These are phyloP conservation scores for Sisor rabdophorus DNA, from an alignment of 2,113 vertebrate genomes.

Conservation along the genomic window DNA sequence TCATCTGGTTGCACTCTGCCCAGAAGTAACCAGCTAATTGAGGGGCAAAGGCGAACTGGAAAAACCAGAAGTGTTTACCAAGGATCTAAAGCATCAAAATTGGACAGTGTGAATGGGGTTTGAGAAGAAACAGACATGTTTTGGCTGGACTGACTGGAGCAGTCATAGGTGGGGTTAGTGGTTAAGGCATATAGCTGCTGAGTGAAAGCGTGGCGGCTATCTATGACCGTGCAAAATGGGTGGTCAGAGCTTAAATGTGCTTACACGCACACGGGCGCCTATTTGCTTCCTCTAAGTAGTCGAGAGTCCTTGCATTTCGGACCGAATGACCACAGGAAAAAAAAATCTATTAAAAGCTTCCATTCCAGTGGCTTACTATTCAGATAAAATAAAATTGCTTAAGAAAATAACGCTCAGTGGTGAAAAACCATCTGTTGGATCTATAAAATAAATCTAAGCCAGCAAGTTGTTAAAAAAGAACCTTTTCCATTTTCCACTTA, in stretches of 20 bases:
- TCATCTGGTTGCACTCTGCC: constrained; percentile 31
- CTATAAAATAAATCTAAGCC: constrained; percentile 4
- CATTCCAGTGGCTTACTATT: neutral
- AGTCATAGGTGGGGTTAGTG: constrained; percentile 14
- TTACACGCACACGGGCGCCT: constrained; percentile 12
- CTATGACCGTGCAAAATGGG: constrained; percentile 14
- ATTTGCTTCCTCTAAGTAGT: constrained; percentile 10
- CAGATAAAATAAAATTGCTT: constrained; percentile 19
- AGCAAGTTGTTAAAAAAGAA: constrained; percentile 7
- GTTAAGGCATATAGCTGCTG: constrained; percentile 16
- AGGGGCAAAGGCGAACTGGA: constrained; percentile 30
- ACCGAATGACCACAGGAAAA: constrained; percentile 33
- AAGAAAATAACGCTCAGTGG: constrained; percentile 15
- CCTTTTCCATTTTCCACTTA: neutral
- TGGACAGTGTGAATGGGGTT: constrained; percentile 15
- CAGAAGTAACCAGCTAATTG: constrained; percentile 24
- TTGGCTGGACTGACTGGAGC: constrained; percentile 14
- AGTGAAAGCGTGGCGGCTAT: constrained; percentile 19
- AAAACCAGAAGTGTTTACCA: constrained; percentile 44
- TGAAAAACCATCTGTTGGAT: neutral
- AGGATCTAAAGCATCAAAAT: constrained; percentile 33
- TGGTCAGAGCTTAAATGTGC: constrained; percentile 34
- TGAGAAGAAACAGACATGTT: constrained; percentile 8
- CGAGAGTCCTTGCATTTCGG: constrained; percentile 7
- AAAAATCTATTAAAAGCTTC: constrained; percentile 28